phyloP scores from a whole-genome alignment of 2,113 vertebrate genomes.

The Henicopernis longicauda region DNA sequence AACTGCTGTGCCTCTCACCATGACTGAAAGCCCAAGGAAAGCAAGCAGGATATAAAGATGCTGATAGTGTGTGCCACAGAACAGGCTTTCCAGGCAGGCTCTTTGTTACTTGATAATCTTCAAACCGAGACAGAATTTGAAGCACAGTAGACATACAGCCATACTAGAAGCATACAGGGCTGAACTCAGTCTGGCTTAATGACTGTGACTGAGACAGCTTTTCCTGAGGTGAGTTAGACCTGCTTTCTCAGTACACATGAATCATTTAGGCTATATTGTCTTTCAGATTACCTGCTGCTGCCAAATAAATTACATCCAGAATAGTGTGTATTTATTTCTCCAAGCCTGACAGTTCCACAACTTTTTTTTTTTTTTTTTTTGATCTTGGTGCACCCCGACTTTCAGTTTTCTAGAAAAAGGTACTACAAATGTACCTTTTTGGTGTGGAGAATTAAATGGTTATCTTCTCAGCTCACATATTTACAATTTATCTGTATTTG shows the following conservation, averaged over 20 bases:
- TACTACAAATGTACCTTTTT: background rate
- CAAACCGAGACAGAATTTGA: background rate
- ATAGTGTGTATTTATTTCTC: background rate
- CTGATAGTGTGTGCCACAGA: background rate
- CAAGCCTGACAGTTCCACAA: background rate
- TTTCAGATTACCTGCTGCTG: background rate
- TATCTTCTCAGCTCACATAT: background rate
- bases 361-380: background rate
- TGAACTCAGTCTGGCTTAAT: background rate
- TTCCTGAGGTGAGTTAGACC: background rate
- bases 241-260: background rate
- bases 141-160: background rate
- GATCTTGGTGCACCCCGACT: background rate
- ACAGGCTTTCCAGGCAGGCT: background rate
- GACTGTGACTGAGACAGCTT: background rate
- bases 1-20: background rate
- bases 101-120: background rate
- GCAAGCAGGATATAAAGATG: background rate
- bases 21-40: background rate
- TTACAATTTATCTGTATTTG: background rate
- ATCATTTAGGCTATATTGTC: background rate
- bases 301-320: background rate
- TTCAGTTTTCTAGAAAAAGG: background rate
- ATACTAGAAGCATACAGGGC: background rate
- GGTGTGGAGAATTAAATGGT: background rate